A percentile compares a stretch with the other conserved stretches of the same genome.
Conservation (phyloP, 2,797 vertebrate genomes). For the Lithobates sylvaticus region DNA sequence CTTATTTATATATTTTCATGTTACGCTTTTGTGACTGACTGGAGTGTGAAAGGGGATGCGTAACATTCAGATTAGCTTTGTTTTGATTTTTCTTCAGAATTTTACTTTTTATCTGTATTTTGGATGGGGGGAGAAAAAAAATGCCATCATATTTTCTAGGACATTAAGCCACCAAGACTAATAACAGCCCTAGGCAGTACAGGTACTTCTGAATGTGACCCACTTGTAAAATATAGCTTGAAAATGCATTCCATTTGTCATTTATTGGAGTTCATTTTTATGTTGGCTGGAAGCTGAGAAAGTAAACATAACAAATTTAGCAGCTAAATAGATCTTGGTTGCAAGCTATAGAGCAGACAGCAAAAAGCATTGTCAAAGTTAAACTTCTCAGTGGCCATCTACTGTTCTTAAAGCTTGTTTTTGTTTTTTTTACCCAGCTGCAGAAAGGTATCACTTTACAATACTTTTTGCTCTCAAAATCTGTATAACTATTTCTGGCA, state of each 20-base stretch:
- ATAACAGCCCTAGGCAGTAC: not conserved
- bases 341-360: not conserved
- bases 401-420: not conserved
- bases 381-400: not conserved
- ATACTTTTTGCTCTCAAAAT: too few species aligned
- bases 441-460: too few species aligned
- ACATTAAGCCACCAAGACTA: conserved; percentile 7
- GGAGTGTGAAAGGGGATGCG: not conserved
- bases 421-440: not conserved
- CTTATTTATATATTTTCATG: too few species aligned
- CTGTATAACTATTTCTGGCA: too few species aligned
- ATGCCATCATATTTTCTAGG: not conserved
- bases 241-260: not conserved
- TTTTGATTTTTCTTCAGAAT: not conserved
- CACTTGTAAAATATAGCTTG: not conserved
- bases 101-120: not conserved
- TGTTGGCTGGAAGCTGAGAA: not conserved
- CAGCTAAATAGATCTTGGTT: not conserved
- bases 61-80: not conserved
- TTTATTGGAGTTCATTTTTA: not conserved
- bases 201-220: not conserved
- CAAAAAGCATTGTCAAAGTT: not conserved
- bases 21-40: too few species aligned
- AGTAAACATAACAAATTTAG: not conserved
- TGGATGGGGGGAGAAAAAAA: not conserved